A percentile compares a stretch with the other conserved stretches of the same genome.
Evolutionary conservation across 2,797 vertebrate genomes (phyloP).

Genomic region (Crocidura indochinensis): DNA sequence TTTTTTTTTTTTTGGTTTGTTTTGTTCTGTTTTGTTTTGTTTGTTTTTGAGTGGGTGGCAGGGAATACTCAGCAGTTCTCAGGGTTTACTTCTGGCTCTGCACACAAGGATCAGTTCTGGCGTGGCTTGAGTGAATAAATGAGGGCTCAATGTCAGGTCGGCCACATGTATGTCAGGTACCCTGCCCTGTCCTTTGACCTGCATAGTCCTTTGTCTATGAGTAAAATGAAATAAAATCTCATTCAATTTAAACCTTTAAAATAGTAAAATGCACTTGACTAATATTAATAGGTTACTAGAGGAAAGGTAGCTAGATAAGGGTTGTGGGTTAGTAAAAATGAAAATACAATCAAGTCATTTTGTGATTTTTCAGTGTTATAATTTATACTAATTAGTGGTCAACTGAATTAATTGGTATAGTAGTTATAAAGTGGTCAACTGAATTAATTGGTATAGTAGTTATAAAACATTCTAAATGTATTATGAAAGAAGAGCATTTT

Average conservation of each 20-base stretch:
- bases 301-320: slow-evolving; percentile 2
- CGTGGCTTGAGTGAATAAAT: too few species aligned
- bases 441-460: not conserved
- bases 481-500: not conserved
- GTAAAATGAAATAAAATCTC: slow-evolving; percentile 58
- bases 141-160: too few species aligned
- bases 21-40: not conserved
- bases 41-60: too few species aligned
- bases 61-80: too few species aligned
- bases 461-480: slow-evolving; percentile 28
- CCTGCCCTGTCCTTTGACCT: too few species aligned
- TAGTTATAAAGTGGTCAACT: slow-evolving; percentile 41
- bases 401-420: not conserved
- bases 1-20: not conserved
- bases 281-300: slow-evolving; percentile 46
- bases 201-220: not conserved
- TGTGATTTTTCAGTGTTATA: slow-evolving; percentile 43
- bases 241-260: slow-evolving; percentile 54
- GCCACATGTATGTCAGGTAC: too few species aligned
- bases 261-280: slow-evolving; percentile 48
- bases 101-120: too few species aligned
- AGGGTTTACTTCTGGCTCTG: too few species aligned
- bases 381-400: not conserved
- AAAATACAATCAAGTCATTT: slow-evolving; percentile 36
- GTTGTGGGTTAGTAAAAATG: not conserved